Conservation (phyloP, 2,888 invertebrate species). For the Coecobrya sp. region DNA sequence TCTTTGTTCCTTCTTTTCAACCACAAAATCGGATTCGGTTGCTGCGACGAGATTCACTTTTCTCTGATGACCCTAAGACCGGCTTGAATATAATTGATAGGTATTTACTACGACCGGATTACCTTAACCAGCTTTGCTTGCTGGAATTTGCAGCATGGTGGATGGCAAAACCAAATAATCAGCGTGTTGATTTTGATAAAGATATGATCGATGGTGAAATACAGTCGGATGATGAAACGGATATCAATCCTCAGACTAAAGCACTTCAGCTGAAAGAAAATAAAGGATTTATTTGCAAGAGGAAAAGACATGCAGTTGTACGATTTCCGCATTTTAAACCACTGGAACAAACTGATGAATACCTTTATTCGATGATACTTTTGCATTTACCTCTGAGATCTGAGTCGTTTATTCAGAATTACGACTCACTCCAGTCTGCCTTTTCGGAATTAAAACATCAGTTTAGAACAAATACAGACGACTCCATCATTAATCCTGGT, state of each 20-base stretch:
- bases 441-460: not conserved
- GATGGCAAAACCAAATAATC: not conserved
- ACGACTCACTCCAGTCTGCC: too few species aligned
- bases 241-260: not conserved
- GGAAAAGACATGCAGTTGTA: constrained; percentile 32
- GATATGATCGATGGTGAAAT: not conserved
- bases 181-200: not conserved
- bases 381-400: constrained; percentile 51
- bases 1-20: constrained; percentile 48
- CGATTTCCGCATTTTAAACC: constrained; percentile 65
- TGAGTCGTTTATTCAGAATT: too few species aligned
- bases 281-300: constrained; percentile 24
- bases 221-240: not conserved
- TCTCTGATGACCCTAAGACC: not conserved
- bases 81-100: constrained; percentile 72
- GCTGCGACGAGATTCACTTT: constrained; percentile 16
- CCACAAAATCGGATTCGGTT: constrained; percentile 47
- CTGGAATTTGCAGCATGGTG: constrained; percentile 72
- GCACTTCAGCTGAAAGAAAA: not conserved
- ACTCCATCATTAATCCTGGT: constrained; percentile 15
- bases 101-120: constrained; percentile 35
- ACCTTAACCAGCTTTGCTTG: not conserved
- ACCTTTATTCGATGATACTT: constrained; percentile 51
- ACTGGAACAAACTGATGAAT: not conserved
- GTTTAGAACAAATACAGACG: constrained; percentile 38